Evolutionary conservation across 2,113 vertebrate species (phyloP).

Genomic region (Triplophysa siluroides): DNA sequence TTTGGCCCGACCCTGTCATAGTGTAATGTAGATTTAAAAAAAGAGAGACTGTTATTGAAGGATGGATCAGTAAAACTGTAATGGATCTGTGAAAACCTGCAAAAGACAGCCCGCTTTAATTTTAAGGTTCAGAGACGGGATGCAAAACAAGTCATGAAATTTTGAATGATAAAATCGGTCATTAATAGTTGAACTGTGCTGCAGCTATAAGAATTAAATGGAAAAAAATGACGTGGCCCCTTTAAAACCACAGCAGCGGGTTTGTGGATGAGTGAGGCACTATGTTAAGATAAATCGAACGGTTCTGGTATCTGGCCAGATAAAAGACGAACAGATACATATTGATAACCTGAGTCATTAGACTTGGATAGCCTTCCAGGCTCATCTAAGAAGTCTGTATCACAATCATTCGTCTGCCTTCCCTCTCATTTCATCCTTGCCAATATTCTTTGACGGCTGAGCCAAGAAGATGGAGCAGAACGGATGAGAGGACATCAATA

Average conservation of each 20-base stretch:
- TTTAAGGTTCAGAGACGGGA: too few species aligned
- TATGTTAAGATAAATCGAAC: not conserved
- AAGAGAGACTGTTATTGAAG: too few species aligned
- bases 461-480: not conserved
- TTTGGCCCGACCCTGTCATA: too few species aligned
- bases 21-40: too few species aligned
- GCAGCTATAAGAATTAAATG: not conserved
- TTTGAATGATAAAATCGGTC: not conserved
- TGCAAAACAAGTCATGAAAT: not conserved
- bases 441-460: not conserved
- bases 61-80: too few species aligned
- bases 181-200: not conserved
- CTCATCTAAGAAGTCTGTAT: not conserved
- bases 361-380: not conserved
- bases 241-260: not conserved
- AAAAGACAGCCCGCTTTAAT: too few species aligned
- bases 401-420: not conserved
- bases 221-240: not conserved
- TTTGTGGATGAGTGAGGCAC: not conserved
- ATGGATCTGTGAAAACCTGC: too few species aligned
- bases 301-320: not conserved
- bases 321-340: not conserved
- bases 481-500: conserved; percentile 10
- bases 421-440: not conserved
- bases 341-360: not conserved